phyloP scores from a whole-genome alignment of 2,113 vertebrate genomes.

The Callithrix jacchus region DNA sequence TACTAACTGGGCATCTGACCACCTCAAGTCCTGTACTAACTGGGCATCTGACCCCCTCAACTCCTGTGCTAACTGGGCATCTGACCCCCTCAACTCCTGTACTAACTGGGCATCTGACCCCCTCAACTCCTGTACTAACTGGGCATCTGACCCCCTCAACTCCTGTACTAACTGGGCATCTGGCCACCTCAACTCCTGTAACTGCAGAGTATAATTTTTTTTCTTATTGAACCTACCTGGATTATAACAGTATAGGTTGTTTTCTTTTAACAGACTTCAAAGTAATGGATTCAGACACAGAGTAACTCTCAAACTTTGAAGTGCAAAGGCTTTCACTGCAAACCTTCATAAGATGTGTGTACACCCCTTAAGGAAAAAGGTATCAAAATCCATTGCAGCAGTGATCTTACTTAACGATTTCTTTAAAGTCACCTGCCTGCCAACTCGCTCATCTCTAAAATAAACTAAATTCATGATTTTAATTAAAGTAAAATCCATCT shows the following conservation, averaged over 20 bases:
- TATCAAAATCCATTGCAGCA: neutral
- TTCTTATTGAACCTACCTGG: neutral
- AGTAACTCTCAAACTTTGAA: neutral
- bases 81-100: neutral
- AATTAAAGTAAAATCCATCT: neutral
- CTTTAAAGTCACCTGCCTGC: neutral
- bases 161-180: neutral
- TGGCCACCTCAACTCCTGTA: neutral
- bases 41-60: neutral
- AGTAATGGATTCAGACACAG: neutral
- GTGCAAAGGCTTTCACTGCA: neutral
- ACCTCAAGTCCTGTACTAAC: neutral
- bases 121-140: neutral
- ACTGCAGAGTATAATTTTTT: neutral
- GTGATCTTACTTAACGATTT: neutral
- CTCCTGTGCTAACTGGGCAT: no score
- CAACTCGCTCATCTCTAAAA: neutral
- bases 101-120: no score
- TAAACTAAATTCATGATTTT: neutral
- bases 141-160: neutral
- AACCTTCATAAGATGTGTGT: neutral
- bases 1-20: no score
- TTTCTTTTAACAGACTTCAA: neutral
- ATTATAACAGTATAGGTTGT: neutral
- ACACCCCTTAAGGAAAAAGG: neutral